Evolutionary conservation across 1,140 invertebrate genomes (phyloP).

Genomic region (Ylistrum balloti): DNA sequence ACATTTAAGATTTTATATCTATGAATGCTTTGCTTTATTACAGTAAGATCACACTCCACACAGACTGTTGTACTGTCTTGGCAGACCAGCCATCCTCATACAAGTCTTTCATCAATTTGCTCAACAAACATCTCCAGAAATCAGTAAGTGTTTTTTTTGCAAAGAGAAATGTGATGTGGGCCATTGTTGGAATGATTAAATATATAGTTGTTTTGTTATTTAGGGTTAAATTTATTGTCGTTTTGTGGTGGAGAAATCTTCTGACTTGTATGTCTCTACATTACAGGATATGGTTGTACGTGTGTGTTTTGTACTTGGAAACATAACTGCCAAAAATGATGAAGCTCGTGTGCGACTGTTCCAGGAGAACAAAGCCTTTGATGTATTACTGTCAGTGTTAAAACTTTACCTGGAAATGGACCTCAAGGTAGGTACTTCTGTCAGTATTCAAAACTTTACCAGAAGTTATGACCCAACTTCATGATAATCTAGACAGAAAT

Average conservation of each 20-base stretch:
- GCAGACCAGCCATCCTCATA: slow-evolving; percentile 84
- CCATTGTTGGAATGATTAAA: no score
- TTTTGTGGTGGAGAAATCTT: not conserved
- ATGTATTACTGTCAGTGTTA: slow-evolving; percentile 85
- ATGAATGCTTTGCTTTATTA: slow-evolving; percentile 66
- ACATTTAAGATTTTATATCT: no score
- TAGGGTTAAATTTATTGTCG: no score
- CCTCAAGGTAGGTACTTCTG: slow-evolving; percentile 72
- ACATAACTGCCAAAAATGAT: slow-evolving; percentile 89
- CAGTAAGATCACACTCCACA: slow-evolving; percentile 90
- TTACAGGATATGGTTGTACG: slow-evolving; percentile 87
- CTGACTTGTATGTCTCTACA: slow-evolving; percentile 38
- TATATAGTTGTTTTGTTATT: not conserved
- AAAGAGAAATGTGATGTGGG: no score
- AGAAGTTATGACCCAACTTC: no score
- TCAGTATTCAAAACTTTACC: not conserved
- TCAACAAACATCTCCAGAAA: slow-evolving; percentile 85
- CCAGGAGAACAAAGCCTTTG: slow-evolving; percentile 84
- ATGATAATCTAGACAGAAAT: no score
- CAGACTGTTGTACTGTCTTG: slow-evolving; percentile 88
- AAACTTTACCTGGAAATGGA: slow-evolving; percentile 85
- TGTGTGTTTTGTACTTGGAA: slow-evolving; percentile 90
- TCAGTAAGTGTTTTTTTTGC: slow-evolving; percentile 77
- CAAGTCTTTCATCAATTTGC: slow-evolving; percentile 84
- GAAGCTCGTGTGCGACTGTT: slow-evolving; percentile 86